Evolutionary conservation across 2,113 vertebrate species (phyloP), one percentile per base, ranked within the genome.

Genomic region (Sula dactylatra): DNA sequence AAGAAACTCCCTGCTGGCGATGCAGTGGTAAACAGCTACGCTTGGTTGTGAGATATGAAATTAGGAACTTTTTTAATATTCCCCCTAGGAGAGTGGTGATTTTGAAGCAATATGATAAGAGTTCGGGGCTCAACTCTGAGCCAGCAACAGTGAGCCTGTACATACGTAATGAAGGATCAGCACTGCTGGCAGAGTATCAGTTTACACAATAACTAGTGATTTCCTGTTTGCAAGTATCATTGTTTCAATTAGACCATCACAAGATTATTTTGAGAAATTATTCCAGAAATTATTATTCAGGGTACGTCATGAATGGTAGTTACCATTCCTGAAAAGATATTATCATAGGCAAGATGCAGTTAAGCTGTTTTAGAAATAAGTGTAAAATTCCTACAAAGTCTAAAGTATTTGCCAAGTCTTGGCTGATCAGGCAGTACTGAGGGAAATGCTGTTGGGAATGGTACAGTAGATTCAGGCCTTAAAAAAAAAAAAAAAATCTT

Each of bases 161-260:
- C 25, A 1, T 12, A 1, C 0, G 0, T 16, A 5, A 31, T 5
- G n/a, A 27, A 4, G 2, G 16, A 32, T 18, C 5, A 13, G 55
- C 55, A 44, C 11, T 22, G 18, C 50, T 21, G 21, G 15, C 31
- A 7, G 21, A 13, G 32, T 2, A 6, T 13, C 55, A 1, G 25
- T 19, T 29, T 42, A 54, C 54, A 32, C 58, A 6, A 0, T 3
- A 36, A 4, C 31, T 13, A 29, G 25, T 8, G 42, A 31, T 18
- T 49, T 40, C 42, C 25, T 36, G 0, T n/a, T 31, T 20, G 26
- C 52, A 29, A 54, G 26, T 52, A 6, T 29, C 16, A 5, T 20
- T 36, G 18, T 55, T 73, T 44, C 73, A 47, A 7, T 61, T 29
- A 6, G 13, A 38, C 2, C 5, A 31, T 19, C 19, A 27, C 11